Conservation (phyloP, 1,140 invertebrate species). For the Hermetia illucens region DNA sequence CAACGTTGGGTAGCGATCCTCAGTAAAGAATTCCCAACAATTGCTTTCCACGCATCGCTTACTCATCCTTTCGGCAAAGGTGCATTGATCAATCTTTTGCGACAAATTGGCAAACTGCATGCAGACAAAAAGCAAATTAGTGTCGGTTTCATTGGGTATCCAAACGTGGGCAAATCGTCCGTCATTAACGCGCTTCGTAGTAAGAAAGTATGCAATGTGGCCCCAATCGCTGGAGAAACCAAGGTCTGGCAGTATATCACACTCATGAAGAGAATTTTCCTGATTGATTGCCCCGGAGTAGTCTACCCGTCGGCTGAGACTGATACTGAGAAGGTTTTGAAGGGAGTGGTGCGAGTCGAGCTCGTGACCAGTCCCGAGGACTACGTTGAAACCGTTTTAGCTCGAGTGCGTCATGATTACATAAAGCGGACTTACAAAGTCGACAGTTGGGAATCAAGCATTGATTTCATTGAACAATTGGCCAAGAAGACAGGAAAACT, state of each 20-base stretch:
- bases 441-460: conserved; percentile 56
- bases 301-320: conserved; percentile 89
- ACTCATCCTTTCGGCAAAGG: conserved; percentile 99
- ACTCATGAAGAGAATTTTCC: conserved; percentile 89
- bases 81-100: conserved; percentile 86
- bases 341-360: conserved; percentile 91
- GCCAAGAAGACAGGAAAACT: conserved; percentile 78
- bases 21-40: conserved; percentile 88
- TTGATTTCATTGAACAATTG: conserved; percentile 87
- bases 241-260: conserved; percentile 99
- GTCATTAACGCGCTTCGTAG: conserved; percentile 92
- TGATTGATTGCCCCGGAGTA: conserved; percentile 98
- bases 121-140: conserved; percentile 96
- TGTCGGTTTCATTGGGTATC: conserved; percentile 98
- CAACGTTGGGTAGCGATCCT: conserved; percentile 89
- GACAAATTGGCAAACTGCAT: conserved; percentile 95
- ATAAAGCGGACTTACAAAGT: conserved; percentile 86
- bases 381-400: conserved; percentile 76
- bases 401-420: conserved; percentile 82
- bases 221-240: conserved; percentile 97
- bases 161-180: conserved; percentile 98
- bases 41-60: conserved; percentile 96
- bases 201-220: conserved; percentile 96
- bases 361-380: conserved; percentile 88
- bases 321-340: conserved; percentile 92